These are phyloP conservation scores for Conopomorpha cramerella DNA, from an alignment of 1,140 invertebrate genomes.

Conservation along the genomic window DNA sequence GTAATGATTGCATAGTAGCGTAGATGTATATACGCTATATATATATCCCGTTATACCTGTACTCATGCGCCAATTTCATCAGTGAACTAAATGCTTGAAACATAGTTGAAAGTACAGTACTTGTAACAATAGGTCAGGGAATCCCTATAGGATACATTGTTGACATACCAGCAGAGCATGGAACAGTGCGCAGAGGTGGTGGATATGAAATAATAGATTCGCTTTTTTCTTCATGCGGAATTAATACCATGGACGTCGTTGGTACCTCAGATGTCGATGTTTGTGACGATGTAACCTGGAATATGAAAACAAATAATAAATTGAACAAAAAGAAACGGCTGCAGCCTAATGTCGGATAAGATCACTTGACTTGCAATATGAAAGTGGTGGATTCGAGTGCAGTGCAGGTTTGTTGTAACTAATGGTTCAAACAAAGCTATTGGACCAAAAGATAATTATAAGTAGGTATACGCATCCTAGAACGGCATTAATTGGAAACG, in stretches of 20 bases:
- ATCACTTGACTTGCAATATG: too few relatives aligned
- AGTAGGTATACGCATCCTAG: neutral
- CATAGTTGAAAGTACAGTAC: too few relatives aligned
- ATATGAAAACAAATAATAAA: neutral
- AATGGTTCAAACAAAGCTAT: too few relatives aligned
- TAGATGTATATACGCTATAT: neutral
- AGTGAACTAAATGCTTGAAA: conserved; percentile 5
- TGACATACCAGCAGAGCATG: conserved; percentile 10
- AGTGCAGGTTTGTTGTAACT: too few relatives aligned
- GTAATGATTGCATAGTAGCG: neutral
- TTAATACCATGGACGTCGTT: conserved; percentile 18
- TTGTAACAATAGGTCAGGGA: too few relatives aligned
- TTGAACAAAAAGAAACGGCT: neutral
- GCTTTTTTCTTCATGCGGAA: conserved; percentile 9
- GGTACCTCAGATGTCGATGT: conserved; percentile 39
- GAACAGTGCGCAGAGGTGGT: conserved; percentile 19
- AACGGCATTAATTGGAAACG: too few relatives aligned
- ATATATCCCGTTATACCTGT: neutral
- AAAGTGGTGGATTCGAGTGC: too few relatives aligned
- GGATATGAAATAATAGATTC: conserved; percentile 13
- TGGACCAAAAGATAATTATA: too few relatives aligned
- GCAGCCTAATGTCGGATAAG: neutral
- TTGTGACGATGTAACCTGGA: conserved; percentile 28
- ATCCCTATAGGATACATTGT: too few relatives aligned
- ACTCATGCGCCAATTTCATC: neutral